These are phyloP conservation scores for Carcina quercana DNA, from an alignment of 2,888 invertebrate species.

Conservation along the genomic window DNA sequence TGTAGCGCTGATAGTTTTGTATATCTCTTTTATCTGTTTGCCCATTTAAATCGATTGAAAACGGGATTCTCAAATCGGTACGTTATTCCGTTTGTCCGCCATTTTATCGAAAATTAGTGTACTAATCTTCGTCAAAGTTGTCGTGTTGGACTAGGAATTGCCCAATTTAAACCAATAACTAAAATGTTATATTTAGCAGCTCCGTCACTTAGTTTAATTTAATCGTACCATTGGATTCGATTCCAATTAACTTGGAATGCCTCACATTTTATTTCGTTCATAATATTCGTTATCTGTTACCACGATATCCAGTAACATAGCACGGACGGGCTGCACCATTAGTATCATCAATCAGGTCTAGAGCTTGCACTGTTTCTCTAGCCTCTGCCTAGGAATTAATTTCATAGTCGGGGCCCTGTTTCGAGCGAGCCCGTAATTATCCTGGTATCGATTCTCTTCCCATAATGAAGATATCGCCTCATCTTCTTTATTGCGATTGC, in stretches of 20 bases:
- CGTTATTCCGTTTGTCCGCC: too few species aligned
- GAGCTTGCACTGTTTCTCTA: conserved; percentile 40
- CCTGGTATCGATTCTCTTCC: conserved; percentile 45
- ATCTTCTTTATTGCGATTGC: conserved; percentile 51
- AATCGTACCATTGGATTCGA: too few species aligned
- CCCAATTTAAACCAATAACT: not conserved
- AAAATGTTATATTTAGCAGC: not conserved
- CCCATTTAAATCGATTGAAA: not conserved
- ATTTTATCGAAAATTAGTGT: too few species aligned
- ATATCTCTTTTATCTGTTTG: conserved; percentile 4
- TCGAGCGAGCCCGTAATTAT: conserved; percentile 47
- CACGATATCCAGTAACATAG: conserved; percentile 21
- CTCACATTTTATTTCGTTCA: conserved; percentile 7
- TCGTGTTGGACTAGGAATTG: too few species aligned
- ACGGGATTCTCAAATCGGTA: too few species aligned
- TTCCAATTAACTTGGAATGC: too few species aligned
- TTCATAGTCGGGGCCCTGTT: conserved; percentile 30
- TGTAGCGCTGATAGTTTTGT: conserved; percentile 18
- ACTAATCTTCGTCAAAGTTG: too few species aligned
- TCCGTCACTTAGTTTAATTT: too few species aligned
- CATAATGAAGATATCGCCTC: conserved; percentile 57
- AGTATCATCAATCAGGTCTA: conserved; percentile 35
- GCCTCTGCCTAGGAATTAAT: conserved; percentile 42
- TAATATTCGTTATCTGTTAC: conserved; percentile 16
- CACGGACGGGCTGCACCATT: conserved; percentile 24